Percentiles rank a stretch among this genome's conserved stretches.
phyloP scores from a whole-genome alignment of 2,888 invertebrate genomes.

The Mesorhabditis spiculigera region DNA sequence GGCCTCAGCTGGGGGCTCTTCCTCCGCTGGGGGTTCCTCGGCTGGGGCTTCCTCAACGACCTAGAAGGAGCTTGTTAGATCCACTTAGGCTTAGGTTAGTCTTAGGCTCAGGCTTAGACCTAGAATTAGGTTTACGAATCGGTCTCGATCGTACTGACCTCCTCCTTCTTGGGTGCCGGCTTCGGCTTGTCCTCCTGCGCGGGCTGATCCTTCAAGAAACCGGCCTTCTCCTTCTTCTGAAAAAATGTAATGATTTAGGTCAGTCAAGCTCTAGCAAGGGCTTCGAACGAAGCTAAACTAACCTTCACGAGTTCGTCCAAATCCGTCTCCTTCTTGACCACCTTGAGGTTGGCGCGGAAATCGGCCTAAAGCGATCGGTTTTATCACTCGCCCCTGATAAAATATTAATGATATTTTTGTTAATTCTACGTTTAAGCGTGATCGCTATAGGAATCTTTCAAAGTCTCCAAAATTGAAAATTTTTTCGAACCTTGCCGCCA shows the following conservation, averaged over 20 bases:
- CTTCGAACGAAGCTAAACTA: neutral
- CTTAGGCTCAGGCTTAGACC: neutral
- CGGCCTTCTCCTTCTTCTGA: slow-evolving; percentile 47
- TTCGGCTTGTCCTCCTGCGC: slow-evolving; percentile 28
- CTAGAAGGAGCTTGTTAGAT: neutral
- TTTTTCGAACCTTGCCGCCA: neutral
- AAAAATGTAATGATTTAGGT: neutral
- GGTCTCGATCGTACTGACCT: slow-evolving; percentile 8
- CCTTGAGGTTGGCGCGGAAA: slow-evolving; percentile 98
- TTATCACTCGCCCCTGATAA: neutral
- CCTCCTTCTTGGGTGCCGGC: slow-evolving; percentile 10
- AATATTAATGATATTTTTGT: too few species aligned
- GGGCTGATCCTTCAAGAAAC: slow-evolving; percentile 52
- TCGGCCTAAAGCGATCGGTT: slow-evolving; percentile 70
- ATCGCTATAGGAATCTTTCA: too few species aligned
- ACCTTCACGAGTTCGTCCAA: slow-evolving; percentile 59
- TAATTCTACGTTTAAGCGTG: too few species aligned
- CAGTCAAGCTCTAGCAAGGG: neutral
- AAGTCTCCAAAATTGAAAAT: neutral
- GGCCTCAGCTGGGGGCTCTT: slow-evolving; percentile 25
- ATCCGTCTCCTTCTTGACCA: slow-evolving; percentile 89
- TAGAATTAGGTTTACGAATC: slow-evolving; percentile 8
- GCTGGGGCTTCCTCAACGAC: slow-evolving; percentile 15
- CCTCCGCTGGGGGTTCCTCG: slow-evolving; percentile 28
- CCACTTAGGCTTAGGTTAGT: neutral